phyloP scores from a whole-genome alignment of 2,888 invertebrate genomes.

The Endotricha flammealis region DNA sequence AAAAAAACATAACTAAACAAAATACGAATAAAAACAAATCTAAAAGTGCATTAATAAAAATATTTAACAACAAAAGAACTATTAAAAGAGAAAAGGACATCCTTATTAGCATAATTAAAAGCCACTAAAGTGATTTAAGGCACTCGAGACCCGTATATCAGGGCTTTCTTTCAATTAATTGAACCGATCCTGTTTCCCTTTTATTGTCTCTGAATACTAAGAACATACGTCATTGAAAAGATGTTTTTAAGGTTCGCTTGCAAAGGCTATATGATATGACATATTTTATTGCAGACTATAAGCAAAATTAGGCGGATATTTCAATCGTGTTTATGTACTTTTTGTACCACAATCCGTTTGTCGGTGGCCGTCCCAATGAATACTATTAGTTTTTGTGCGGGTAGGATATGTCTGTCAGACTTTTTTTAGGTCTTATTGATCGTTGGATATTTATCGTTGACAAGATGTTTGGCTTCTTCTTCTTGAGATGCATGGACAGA shows the following conservation, averaged over 20 bases:
- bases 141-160: constrained; percentile 61
- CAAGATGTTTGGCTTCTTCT: no score
- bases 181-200: constrained; percentile 56
- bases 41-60: constrained; percentile 13
- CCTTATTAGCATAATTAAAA: constrained; percentile 58
- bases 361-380: constrained; percentile 32
- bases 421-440: constrained; percentile 13
- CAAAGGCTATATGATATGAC: constrained; percentile 70
- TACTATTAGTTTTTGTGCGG: constrained; percentile 18
- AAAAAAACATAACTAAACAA: no score
- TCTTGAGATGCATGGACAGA: no score
- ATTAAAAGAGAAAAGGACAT: constrained; percentile 47
- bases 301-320: constrained; percentile 76
- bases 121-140: constrained; percentile 53
- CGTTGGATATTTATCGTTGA: no score
- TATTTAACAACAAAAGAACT: constrained; percentile 37
- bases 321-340: constrained; percentile 52
- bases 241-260: constrained; percentile 60
- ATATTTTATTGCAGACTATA: constrained; percentile 64
- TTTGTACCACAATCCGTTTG: constrained; percentile 31
- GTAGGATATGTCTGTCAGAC: constrained; percentile 17
- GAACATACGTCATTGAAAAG: constrained; percentile 66
- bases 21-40: no score
- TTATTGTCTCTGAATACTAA: constrained; percentile 53
- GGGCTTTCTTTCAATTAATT: constrained; percentile 61